These are phyloP conservation scores for Paradisaea rubra DNA, from an alignment of 2,113 vertebrate species.

Conservation along the genomic window DNA sequence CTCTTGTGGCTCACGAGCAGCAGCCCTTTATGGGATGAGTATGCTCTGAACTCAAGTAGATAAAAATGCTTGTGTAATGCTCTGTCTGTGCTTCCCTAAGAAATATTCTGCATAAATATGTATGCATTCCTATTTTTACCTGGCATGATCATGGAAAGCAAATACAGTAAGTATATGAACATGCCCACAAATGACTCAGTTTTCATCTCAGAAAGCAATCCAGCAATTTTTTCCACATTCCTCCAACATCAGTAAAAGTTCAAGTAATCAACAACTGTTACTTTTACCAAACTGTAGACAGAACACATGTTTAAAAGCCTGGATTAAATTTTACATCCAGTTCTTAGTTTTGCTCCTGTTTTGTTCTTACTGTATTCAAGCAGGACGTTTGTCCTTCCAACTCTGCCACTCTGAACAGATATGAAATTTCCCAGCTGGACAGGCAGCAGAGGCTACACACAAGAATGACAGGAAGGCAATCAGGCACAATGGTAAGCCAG, in stretches of 20 bases:
- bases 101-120: background rate
- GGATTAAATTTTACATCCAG: background rate
- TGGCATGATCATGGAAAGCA: background rate
- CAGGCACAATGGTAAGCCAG: background rate
- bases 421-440: background rate
- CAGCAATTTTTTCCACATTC: background rate
- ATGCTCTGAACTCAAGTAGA: background rate
- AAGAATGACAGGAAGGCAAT: background rate
- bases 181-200: background rate
- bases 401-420: background rate
- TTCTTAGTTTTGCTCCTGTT: background rate
- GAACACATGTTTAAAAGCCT: background rate
- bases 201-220: background rate
- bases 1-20: background rate
- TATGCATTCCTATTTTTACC: background rate
- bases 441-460: background rate
- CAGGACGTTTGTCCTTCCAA: background rate
- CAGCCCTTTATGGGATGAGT: background rate
- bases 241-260: background rate
- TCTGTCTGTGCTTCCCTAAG: background rate
- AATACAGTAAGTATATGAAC: background rate
- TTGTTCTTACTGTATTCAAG: background rate
- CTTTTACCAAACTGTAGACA: background rate
- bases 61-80: background rate
- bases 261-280: background rate